These are phyloP conservation scores for Romanogobio albipinnatus DNA, from an alignment of 2,113 vertebrate species.

Conservation along the genomic window DNA sequence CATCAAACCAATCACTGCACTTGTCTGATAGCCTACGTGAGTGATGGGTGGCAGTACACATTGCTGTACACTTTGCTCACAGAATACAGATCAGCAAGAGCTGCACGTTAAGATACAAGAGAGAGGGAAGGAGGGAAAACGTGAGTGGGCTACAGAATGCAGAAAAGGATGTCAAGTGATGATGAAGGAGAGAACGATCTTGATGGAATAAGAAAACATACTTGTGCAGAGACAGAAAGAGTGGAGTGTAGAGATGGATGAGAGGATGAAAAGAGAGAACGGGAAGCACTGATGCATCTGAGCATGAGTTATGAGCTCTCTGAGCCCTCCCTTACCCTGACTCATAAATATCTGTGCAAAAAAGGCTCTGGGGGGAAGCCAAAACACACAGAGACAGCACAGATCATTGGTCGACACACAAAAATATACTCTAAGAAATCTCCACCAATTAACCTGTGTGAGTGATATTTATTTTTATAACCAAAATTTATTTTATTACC, in stretches of 20 bases:
- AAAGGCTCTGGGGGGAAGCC: neutral
- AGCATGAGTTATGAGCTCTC: constrained; percentile 40
- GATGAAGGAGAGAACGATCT: neutral
- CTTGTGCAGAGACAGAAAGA: neutral
- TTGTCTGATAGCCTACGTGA: neutral
- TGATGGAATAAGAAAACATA: neutral
- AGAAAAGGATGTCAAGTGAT: neutral
- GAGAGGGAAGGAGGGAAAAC: neutral
- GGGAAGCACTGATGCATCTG: neutral
- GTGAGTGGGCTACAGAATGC: constrained; percentile 1
- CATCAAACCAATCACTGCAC: constrained; percentile 12
- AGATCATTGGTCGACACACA: neutral
- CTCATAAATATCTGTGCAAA: constrained; percentile 42
- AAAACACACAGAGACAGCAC: neutral
- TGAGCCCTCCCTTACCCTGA: constrained; percentile 12
- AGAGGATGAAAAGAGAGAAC: constrained; percentile 6
- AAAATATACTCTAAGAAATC: neutral
- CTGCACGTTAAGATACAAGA: constrained; percentile 23
- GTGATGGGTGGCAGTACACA: constrained; percentile 22
- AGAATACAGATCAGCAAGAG: constrained; percentile 43
- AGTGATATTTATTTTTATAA: neutral
- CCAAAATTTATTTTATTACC: too few species aligned
- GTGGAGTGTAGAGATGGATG: constrained; percentile 13
- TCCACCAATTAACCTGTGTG: neutral
- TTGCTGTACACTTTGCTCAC: constrained; percentile 22